phyloP scores from a whole-genome alignment of 2,888 invertebrate genomes.

The Rhingia campestris region DNA sequence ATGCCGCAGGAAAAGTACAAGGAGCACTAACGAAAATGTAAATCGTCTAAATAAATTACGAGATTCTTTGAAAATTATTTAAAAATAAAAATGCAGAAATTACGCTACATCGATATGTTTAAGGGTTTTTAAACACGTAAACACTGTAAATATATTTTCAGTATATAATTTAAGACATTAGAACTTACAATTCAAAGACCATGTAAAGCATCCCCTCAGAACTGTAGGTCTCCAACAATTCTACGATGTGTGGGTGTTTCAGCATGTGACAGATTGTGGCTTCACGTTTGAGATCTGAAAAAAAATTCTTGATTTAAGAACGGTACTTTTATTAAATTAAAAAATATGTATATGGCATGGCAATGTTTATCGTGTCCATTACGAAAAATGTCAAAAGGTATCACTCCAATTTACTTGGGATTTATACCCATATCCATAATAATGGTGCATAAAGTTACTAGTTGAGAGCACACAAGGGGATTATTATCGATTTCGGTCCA shows the following conservation, averaged over 20 bases:
- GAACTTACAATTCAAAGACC: slow-evolving; percentile 99
- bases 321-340: slow-evolving; percentile 3
- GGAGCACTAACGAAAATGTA: slow-evolving; percentile 38
- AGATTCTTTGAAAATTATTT: slow-evolving; percentile 1
- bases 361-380: slow-evolving; percentile 1
- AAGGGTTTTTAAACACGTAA: slow-evolving; percentile 37
- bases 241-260: slow-evolving; percentile 99
- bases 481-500: slow-evolving; percentile 63
- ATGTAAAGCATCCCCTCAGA: slow-evolving; percentile 99
- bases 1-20: slow-evolving; percentile 17
- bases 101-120: slow-evolving; percentile 27
- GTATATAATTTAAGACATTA: slow-evolving; percentile 29
- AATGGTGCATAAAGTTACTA: slow-evolving; percentile 21
- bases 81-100: background rate
- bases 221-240: slow-evolving; percentile 98
- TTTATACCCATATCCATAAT: slow-evolving; percentile 20
- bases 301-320: slow-evolving; percentile 24
- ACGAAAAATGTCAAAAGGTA: slow-evolving; percentile 36
- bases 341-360: slow-evolving; percentile 1
- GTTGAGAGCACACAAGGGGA: slow-evolving; percentile 36
- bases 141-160: slow-evolving; percentile 11
- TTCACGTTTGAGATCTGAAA: slow-evolving; percentile 97
- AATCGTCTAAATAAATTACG: slow-evolving; percentile 28
- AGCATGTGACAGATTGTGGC: slow-evolving; percentile 99
- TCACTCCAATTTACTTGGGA: slow-evolving; percentile 48